phyloP scores from a whole-genome alignment of 1,140 invertebrate genomes.

The Schlechtendalia chinensis region DNA sequence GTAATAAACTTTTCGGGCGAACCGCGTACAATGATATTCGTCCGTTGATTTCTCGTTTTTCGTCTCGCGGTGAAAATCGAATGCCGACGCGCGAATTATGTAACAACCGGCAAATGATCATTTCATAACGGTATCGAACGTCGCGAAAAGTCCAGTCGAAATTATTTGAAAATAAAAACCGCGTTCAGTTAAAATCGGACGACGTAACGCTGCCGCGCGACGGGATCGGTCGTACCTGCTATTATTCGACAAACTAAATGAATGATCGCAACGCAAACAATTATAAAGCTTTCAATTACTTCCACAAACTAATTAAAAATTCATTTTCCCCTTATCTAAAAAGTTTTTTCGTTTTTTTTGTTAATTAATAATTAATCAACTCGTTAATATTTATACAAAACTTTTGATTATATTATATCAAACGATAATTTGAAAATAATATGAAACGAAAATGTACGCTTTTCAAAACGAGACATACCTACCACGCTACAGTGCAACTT shows the following conservation, averaged over 20 bases:
- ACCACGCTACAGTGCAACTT: too few relatives aligned
- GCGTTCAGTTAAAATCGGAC: not conserved
- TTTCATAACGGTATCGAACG: too few relatives aligned
- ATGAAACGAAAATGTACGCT: too few relatives aligned
- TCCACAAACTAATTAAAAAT: constrained; percentile 12
- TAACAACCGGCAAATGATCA: not conserved
- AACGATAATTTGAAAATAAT: constrained; percentile 21
- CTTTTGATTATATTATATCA: not conserved
- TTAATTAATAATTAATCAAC: constrained; percentile 19
- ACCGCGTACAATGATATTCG: too few relatives aligned
- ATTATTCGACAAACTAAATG: not conserved
- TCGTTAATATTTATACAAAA: constrained; percentile 8
- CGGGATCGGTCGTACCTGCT: not conserved
- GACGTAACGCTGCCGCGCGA: too few relatives aligned
- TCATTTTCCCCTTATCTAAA: not conserved
- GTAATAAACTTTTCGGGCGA: too few relatives aligned
- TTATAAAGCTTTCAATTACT: constrained; percentile 15
- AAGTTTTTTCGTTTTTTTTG: not conserved
- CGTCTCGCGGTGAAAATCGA: too few relatives aligned
- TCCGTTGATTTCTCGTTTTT: too few relatives aligned
- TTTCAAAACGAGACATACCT: too few relatives aligned
- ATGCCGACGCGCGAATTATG: too few relatives aligned
- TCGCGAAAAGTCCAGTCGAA: not conserved
- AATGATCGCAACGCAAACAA: not conserved
- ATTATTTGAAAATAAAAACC: not conserved